These are phyloP conservation scores for Clivina fossor DNA, from an alignment of 2,888 invertebrate genomes.

Conservation along the genomic window DNA sequence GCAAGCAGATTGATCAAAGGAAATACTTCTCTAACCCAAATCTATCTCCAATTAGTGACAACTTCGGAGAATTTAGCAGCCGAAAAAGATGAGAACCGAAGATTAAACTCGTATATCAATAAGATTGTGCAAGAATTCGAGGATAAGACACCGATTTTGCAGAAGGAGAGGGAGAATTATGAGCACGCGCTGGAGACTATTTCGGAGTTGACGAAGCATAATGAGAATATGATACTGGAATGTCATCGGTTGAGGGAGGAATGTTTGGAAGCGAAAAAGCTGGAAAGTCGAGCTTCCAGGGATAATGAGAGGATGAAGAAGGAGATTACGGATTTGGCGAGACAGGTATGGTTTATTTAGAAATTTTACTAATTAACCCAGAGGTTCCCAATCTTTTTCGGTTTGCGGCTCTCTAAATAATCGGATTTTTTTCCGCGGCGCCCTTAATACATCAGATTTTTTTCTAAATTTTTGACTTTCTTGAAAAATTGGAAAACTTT, in stretches of 20 bases:
- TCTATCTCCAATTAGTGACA: constrained; percentile 85
- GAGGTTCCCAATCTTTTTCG: too few species aligned
- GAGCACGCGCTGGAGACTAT: constrained; percentile 74
- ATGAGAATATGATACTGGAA: constrained; percentile 71
- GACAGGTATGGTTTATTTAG: too few species aligned
- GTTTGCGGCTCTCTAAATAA: too few species aligned
- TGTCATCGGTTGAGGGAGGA: constrained; percentile 69
- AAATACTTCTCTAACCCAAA: constrained; percentile 87
- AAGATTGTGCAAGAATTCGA: constrained; percentile 83
- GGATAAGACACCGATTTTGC: constrained; percentile 83
- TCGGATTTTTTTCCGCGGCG: too few species aligned
- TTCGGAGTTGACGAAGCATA: constrained; percentile 66
- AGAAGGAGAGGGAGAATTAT: constrained; percentile 81
- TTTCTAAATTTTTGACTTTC: too few species aligned
- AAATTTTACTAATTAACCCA: too few species aligned
- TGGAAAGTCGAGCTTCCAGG: constrained; percentile 62
- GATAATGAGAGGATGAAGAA: constrained; percentile 79
- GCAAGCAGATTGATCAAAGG: constrained; percentile 83
- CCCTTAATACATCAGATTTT: too few species aligned
- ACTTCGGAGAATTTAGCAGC: constrained; percentile 72
- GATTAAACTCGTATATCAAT: constrained; percentile 77
- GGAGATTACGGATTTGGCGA: constrained; percentile 76
- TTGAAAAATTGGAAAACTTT: too few species aligned
- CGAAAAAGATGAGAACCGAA: constrained; percentile 79
- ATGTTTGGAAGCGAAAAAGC: constrained; percentile 70